A percentile compares a stretch with the other conserved stretches of the same genome.
Conservation (phyloP, 1,140 invertebrate species). For the Pogonognathellus flavescens region DNA sequence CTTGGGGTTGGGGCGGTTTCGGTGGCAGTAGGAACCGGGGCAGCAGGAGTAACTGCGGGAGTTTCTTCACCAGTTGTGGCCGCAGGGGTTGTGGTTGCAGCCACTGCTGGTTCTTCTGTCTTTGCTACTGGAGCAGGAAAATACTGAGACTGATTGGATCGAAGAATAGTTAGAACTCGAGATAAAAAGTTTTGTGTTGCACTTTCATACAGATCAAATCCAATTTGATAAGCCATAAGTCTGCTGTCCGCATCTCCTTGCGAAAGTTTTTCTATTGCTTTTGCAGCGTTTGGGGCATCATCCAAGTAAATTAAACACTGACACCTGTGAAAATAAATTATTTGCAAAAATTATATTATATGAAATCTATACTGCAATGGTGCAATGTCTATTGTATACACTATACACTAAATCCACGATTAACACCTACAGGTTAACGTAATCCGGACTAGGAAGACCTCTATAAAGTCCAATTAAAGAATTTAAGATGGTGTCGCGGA, state of each 20-base stretch:
- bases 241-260: conserved; percentile 77
- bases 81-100: conserved; percentile 66
- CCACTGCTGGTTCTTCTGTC: conserved; percentile 65
- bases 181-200: conserved; percentile 97
- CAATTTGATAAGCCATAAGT: conserved; percentile 98
- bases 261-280: conserved; percentile 90
- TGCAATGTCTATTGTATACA: not conserved
- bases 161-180: conserved; percentile 86
- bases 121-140: conserved; percentile 47
- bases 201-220: conserved; percentile 98
- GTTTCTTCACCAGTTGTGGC: conserved; percentile 65
- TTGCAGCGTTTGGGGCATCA: conserved; percentile 90
- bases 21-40: conserved; percentile 51
- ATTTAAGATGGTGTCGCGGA: conserved; percentile 89
- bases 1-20: conserved; percentile 64
- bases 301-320: conserved; percentile 97
- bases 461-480: conserved; percentile 92
- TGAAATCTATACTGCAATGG: not conserved
- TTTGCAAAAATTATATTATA: no score
- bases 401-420: no score
- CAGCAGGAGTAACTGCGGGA: conserved; percentile 53
- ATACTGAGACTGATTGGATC: conserved; percentile 69
- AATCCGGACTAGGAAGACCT: conserved; percentile 88
- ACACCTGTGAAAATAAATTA: conserved; percentile 73
- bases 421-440: conserved; percentile 85